Evolutionary conservation across 2,888 invertebrate genomes (phyloP), one percentile per base, ranked within the genome.

Genomic region (Tigriopus californicus): DNA sequence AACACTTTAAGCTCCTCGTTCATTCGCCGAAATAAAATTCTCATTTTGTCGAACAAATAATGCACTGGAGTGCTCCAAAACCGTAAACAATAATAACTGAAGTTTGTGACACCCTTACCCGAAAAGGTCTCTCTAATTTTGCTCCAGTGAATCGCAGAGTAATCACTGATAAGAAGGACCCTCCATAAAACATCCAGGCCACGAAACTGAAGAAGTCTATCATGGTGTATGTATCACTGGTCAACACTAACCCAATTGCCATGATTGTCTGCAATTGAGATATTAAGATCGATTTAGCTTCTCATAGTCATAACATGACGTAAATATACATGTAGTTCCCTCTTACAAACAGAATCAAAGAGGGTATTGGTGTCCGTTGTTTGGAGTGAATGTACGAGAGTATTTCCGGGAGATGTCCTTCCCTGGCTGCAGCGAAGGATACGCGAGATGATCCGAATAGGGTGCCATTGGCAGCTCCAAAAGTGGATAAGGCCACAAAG

Each of bases 301-400:
- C 11, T 47, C 6, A 47, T n/a, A n/a, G n/a, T n/a, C n/a, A n/a
- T n/a, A n/a, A n/a, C n/a, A n/a, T n/a, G n/a, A n/a, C n/a, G n/a
- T n/a, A n/a, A n/a, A n/a, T n/a, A n/a, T n/a, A n/a, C n/a, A n/a
- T 5, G 10, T 63, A 62, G 10, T 11, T n/a, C 6, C 15, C 12
- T 24, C 80, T 81, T 76, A 89, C 90, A 72, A 92, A 91, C 74
- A 94, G 90, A 70, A 92, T 85, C 62, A 92, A 78, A 63, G 92
- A 91, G n/a, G 92, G 91, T 24, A 87, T 82, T 15, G 91, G 91
- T 56, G 91, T 92, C 67, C 86, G 82, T 57, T 88, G 80, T 61
- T 85, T 79, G 62, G 91, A 82, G 72, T 92, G 90, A 41, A 92
- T 87, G 70, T 88, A 91, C 11, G 89, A 89, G 64, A 92, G 72